These are phyloP conservation scores for Tiliqua scincoides DNA, from an alignment of 2,113 vertebrate species.

Conservation along the genomic window DNA sequence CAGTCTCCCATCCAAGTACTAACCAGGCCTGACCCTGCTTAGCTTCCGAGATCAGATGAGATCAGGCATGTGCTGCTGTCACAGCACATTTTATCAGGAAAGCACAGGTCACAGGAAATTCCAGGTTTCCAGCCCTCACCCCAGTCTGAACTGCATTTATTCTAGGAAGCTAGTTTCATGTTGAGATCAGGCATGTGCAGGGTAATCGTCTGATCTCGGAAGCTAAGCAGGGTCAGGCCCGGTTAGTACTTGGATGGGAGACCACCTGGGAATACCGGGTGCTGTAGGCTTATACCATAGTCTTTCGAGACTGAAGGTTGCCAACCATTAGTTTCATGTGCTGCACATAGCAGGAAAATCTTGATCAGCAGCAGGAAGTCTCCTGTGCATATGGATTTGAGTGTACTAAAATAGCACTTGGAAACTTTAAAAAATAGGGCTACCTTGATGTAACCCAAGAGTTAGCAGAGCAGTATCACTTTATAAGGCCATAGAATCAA, in stretches of 20 bases:
- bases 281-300: too few relatives aligned
- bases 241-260: too few relatives aligned
- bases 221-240: too few relatives aligned
- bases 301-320: too few relatives aligned
- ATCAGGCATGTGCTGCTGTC: too few relatives aligned
- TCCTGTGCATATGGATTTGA: background rate
- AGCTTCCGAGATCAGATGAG: too few relatives aligned
- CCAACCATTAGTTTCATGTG: too few relatives aligned
- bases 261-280: too few relatives aligned
- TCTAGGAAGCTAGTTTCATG: background rate
- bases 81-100: background rate
- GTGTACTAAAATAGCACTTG: background rate
- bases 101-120: background rate
- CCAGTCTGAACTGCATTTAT: background rate
- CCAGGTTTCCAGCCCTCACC: background rate
- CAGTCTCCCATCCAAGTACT: too few relatives aligned
- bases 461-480: background rate
- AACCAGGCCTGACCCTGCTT: too few relatives aligned
- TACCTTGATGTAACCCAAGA: background rate
- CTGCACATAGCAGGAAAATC: background rate
- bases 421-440: background rate
- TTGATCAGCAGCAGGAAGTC: background rate
- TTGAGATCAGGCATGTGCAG: too few relatives aligned
- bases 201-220: too few relatives aligned
- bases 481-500: background rate